Conservation (phyloP, 2,888 invertebrate species). For the Branchellion lobata region DNA sequence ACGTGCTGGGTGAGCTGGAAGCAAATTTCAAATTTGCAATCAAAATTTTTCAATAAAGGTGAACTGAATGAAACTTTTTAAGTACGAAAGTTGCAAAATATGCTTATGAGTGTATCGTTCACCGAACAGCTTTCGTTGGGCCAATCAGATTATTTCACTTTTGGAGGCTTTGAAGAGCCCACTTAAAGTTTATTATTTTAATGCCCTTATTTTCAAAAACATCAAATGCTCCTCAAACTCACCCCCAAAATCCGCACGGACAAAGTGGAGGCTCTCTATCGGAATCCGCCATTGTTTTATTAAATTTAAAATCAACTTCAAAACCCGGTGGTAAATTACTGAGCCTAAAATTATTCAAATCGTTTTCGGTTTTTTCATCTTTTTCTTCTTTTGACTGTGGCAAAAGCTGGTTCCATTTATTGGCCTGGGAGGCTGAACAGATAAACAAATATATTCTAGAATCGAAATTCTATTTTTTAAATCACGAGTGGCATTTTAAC, state of each 20-base stretch:
- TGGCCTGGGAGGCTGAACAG: background rate
- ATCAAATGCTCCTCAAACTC: slow-evolving; percentile 32
- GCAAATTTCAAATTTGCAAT: background rate
- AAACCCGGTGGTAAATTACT: background rate
- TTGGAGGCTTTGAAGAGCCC: background rate
- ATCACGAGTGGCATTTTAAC: background rate
- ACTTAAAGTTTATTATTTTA: background rate
- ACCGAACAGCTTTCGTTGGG: too few relatives aligned
- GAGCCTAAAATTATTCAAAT: background rate
- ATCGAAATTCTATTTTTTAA: background rate
- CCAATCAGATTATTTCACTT: background rate
- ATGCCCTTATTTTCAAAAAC: background rate
- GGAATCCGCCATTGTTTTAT: slow-evolving; percentile 51
- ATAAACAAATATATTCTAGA: background rate
- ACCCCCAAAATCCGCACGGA: slow-evolving; percentile 54
- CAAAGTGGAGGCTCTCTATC: slow-evolving; percentile 50
- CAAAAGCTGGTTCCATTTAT: background rate
- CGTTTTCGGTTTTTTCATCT: background rate
- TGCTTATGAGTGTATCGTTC: too few relatives aligned
- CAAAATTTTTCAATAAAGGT: too few relatives aligned
- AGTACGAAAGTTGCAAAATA: too few relatives aligned
- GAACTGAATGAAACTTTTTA: background rate
- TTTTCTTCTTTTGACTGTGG: background rate
- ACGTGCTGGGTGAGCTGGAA: slow-evolving; percentile 58
- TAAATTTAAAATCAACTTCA: background rate